Evolutionary conservation across 1,140 invertebrate species (phyloP), one percentile per base, ranked within the genome.

Genomic region (Drosophila eugracilis): DNA sequence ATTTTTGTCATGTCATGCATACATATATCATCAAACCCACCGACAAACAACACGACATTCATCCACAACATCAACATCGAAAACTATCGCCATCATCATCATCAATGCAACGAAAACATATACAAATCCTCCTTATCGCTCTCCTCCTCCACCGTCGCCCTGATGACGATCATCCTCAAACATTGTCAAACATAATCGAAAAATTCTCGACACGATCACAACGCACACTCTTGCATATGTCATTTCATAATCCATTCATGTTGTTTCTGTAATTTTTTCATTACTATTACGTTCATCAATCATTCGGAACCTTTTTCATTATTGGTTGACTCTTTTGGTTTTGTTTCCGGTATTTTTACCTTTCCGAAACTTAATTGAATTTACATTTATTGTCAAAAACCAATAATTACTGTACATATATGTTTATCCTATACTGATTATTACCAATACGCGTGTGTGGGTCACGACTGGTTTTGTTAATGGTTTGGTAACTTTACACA

Each of bases 341-440:
- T 73, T 79, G 80, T 78, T 84, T 85, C 81, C 81, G 81, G 81
- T 81, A 77, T 45, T 52, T 76, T 57, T 73, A 67, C 80, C 76
- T 69, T 79, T 79, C 86, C 54, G 44, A 80, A 80, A 84, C 78
- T 70, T 70, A 74, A 81, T 86, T 86, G 62, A 77, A 80, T 86
- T 86, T 86, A 77, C 81, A 77, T 86, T 80, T 80, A 74, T 67
- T 63, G 63, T 75, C 54, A 52, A 67, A 55, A 54, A 53, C 19
- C 47, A 66, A 78, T 86, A 86, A 76, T 86, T 69, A 79, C 41
- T 85, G 81, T 85, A 85, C 75, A 50, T 85, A 63, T 70, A 59
- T 65, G 52, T 75, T 37, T 71, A 66, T 70, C 75, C 34, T 55
- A 62, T 81, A 39, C 41, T 22, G 55, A 57, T 36, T 55, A 37